Evolutionary conservation across 2,113 vertebrate species (phyloP).

Genomic region (Menura novaehollandiae): DNA sequence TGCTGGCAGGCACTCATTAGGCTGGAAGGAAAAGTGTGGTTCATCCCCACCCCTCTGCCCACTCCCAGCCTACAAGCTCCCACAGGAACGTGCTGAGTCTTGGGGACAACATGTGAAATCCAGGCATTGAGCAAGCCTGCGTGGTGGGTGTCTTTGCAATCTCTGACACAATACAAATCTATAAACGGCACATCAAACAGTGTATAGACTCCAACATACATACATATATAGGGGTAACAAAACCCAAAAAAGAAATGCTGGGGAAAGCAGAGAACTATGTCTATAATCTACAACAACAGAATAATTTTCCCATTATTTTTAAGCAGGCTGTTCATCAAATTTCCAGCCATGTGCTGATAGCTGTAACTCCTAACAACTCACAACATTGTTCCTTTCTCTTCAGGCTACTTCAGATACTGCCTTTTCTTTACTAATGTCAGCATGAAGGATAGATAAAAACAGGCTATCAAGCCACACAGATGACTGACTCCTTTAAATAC

Average conservation of each 20-base stretch:
- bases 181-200: not conserved
- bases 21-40: conserved; percentile 29
- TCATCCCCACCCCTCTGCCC: conserved; percentile 43
- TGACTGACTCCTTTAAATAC: not conserved
- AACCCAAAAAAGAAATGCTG: not conserved
- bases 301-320: conserved; percentile 22
- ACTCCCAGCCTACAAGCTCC: conserved; percentile 39
- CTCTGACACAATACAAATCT: not conserved
- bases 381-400: not conserved
- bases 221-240: not conserved
- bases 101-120: not conserved
- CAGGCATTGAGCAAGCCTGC: not conserved
- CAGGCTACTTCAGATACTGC: not conserved
- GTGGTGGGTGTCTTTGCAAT: not conserved
- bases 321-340: conserved; percentile 19
- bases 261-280: not conserved
- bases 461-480: not conserved
- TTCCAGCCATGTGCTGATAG: not conserved
- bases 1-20: conserved; percentile 54
- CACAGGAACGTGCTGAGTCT: not conserved
- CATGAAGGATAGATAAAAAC: not conserved
- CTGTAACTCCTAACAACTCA: not conserved
- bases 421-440: not conserved
- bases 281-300: not conserved
- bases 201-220: not conserved